These are phyloP conservation scores for Gymnocheta viridis DNA, from an alignment of 2,888 invertebrate species.

Conservation along the genomic window DNA sequence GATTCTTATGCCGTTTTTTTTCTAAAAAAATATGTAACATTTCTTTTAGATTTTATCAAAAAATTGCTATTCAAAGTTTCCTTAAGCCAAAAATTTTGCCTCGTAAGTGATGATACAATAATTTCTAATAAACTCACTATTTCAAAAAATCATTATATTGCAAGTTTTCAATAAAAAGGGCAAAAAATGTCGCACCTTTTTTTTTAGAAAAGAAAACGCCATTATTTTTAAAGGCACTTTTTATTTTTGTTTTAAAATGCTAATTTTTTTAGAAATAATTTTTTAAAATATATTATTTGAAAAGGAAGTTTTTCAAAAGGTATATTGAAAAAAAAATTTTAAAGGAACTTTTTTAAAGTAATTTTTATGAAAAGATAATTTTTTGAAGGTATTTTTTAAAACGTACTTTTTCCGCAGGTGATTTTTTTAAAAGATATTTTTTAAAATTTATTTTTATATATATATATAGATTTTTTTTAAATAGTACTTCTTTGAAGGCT, in stretches of 20 bases:
- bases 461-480: background rate
- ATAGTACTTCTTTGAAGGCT: background rate
- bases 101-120: no score
- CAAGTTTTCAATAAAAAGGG: no score
- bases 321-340: background rate
- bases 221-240: no score
- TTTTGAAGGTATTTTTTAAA: background rate
- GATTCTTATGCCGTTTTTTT: no score
- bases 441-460: background rate
- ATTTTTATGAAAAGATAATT: background rate
- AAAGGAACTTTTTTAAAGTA: background rate
- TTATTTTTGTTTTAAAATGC: background rate
- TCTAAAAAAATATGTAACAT: no score
- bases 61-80: no score
- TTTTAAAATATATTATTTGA: background rate
- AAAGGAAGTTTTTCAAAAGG: background rate
- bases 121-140: no score
- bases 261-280: background rate
- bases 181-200: no score
- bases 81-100: no score
- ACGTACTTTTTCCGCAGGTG: background rate
- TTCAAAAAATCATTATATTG: no score
- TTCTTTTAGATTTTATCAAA: no score
- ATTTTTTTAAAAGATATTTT: background rate
- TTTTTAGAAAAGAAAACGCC: no score